Conservation (phyloP, 2,797 vertebrate genomes). For the Coreius guichenoti region DNA sequence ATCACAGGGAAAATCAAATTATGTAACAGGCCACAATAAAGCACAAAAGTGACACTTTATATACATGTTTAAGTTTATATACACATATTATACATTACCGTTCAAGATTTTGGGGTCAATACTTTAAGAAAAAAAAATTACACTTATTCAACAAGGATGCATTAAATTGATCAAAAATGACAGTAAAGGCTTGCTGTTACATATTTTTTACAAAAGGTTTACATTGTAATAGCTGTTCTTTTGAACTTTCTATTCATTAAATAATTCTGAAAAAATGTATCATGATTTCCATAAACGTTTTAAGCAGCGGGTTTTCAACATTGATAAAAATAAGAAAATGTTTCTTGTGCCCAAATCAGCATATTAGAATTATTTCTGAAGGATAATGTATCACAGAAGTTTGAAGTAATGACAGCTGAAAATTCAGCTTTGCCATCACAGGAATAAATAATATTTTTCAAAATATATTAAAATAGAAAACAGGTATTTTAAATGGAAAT, state of each 20-base stretch:
- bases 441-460: too few species aligned
- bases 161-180: not conserved
- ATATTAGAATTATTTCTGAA: too few species aligned
- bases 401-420: too few species aligned
- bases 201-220: not conserved
- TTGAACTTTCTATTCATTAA: not conserved
- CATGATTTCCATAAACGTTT: not conserved
- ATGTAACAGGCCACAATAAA: not conserved
- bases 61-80: not conserved
- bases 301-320: not conserved
- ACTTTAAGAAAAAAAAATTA: not conserved
- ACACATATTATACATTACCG: not conserved
- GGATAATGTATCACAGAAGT: too few species aligned
- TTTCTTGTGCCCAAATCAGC: not conserved
- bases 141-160: not conserved
- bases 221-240: not conserved
- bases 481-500: too few species aligned
- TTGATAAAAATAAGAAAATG: not conserved
- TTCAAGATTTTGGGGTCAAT: not conserved
- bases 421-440: too few species aligned
- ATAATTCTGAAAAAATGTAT: not conserved
- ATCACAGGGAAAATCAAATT: not conserved
- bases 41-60: not conserved
- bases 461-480: too few species aligned
- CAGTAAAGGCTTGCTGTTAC: not conserved